Base-by-base conservation (phyloP, 1,140 invertebrate species). In the Drosophila fuyamai region DNA sequence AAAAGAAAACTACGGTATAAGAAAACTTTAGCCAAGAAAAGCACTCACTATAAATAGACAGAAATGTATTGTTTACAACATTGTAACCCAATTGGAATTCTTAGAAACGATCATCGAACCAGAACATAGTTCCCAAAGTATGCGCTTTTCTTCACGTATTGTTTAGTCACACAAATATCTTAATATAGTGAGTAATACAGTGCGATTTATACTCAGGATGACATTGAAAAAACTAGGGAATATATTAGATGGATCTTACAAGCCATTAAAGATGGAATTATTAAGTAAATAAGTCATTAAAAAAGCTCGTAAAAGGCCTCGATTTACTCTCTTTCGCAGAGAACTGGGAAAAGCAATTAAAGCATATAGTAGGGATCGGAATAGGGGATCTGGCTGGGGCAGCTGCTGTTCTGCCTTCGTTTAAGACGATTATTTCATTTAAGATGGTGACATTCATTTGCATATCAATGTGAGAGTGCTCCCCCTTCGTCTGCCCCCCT, bases 371-470 rank as follows among this genome's bases (percentile, higher is more conserved):
- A 12, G 51, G 32, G 12, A 73, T 40, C 29, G 40, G n/a, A 35
- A 59, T 44, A 14, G 66, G 44, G 36, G 7, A 18, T 62, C 35
- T 36, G 27, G 41, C 16, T 18, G 57, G 18, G 51, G 46, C 43
- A 68, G 50, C 62, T 68, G 65, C 51, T 71, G 50, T 35, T 56
- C 55, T 67, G 76, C 51, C 56, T 70, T 88, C 81, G 81, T 89
- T 89, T 89, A 89, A 89, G 84, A 89, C 74, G 85, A 89, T 89
- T 89, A 89, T 89, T 89, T 89, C 80, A 89, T 89, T 89, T 84
- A 84, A 89, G 85, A 84, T 81, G 84, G 77, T 89, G 84, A 91
- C 89, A 91, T 91, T 91, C 89, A 91, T 91, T 91, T 91, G 89
- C 89, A 91, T 91, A 88, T 88, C 84, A 89, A 84, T 89, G 71